A percentile compares a stretch with the other conserved stretches of the same genome.
Conservation (phyloP, 1,140 invertebrate species). For the Zaprionus vittiger region DNA sequence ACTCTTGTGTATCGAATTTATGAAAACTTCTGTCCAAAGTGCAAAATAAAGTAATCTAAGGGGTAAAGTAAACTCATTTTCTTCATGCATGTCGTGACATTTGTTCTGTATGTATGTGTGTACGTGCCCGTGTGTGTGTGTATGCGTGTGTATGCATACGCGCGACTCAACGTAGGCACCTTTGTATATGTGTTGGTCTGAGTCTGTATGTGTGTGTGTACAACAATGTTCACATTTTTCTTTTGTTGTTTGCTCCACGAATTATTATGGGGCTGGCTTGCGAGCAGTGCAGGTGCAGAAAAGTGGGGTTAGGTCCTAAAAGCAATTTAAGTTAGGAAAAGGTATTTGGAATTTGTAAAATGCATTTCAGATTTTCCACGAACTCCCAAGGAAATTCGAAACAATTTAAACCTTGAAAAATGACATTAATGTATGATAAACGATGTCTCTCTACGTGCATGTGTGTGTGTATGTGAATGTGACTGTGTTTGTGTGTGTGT, state of each 20-base stretch:
- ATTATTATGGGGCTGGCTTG: constrained; percentile 66
- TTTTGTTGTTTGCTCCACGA: constrained; percentile 80
- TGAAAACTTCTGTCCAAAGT: constrained; percentile 38
- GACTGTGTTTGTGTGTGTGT: constrained; percentile 14
- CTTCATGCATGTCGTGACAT: constrained; percentile 66
- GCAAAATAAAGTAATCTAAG: constrained; percentile 26
- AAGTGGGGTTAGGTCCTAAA: constrained; percentile 70
- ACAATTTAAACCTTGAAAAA: constrained; percentile 29
- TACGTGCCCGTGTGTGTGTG: constrained; percentile 14
- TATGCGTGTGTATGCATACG: constrained; percentile 35
- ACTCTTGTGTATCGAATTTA: constrained; percentile 22
- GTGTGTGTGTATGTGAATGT: constrained; percentile 1
- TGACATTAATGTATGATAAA: constrained; percentile 44
- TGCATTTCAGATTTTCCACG: neutral
- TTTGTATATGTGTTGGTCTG: constrained; percentile 9
- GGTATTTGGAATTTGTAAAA: neutral
- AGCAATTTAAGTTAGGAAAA: constrained; percentile 36
- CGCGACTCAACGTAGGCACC: constrained; percentile 28
- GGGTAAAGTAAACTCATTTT: constrained; percentile 55
- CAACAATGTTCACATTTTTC: constrained; percentile 80
- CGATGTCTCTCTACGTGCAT: constrained; percentile 12
- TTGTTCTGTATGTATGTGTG: constrained; percentile 56
- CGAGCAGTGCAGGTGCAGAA: constrained; percentile 72
- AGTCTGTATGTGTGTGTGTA: constrained; percentile 54
- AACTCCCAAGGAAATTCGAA: constrained; percentile 1